Evolutionary conservation across 1,140 invertebrate species (phyloP).

Genomic region (Drosophila chauvacae): DNA sequence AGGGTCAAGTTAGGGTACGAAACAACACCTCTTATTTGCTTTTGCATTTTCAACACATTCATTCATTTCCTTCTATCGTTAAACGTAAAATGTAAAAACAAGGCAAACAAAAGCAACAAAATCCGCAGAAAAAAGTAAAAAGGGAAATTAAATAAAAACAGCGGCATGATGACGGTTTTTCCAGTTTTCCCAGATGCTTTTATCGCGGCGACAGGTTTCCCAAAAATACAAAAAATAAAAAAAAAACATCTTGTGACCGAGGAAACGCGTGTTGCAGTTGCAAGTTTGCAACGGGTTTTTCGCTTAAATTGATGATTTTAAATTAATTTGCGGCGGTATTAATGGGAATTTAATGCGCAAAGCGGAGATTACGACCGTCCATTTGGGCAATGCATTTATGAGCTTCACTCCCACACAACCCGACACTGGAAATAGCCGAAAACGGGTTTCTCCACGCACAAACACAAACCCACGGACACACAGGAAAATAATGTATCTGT

Average conservation of each 20-base stretch:
- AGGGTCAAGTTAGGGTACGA: constrained; percentile 37
- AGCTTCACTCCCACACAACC: constrained; percentile 48
- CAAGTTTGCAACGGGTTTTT: constrained; percentile 22
- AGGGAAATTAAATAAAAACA: constrained; percentile 62
- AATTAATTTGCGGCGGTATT: constrained; percentile 73
- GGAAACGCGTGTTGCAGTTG: constrained; percentile 61
- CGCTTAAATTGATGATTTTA: constrained; percentile 67
- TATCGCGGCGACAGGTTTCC: constrained; percentile 63
- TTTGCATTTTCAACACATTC: constrained; percentile 56
- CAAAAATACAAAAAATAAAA: constrained; percentile 16
- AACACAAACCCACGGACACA: background rate
- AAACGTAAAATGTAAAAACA: constrained; percentile 52
- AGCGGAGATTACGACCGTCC: constrained; percentile 56
- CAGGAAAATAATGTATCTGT: constrained; percentile 38
- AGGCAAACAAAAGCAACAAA: constrained; percentile 19
- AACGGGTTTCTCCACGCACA: constrained; percentile 40
- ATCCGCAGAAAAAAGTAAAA: constrained; percentile 27
- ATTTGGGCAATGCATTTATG: constrained; percentile 57
- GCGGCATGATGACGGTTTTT: constrained; percentile 60
- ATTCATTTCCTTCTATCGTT: constrained; percentile 80
- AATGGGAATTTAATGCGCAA: constrained; percentile 74
- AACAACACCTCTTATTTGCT: constrained; percentile 22
- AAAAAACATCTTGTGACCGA: constrained; percentile 43
- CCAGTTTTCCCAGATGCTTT: constrained; percentile 67
- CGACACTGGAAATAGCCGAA: constrained; percentile 39